Percentiles rank a stretch among this genome's conserved stretches.
Evolutionary conservation across 1,140 invertebrate species (phyloP).

Genomic region (Drosophila sp.): DNA sequence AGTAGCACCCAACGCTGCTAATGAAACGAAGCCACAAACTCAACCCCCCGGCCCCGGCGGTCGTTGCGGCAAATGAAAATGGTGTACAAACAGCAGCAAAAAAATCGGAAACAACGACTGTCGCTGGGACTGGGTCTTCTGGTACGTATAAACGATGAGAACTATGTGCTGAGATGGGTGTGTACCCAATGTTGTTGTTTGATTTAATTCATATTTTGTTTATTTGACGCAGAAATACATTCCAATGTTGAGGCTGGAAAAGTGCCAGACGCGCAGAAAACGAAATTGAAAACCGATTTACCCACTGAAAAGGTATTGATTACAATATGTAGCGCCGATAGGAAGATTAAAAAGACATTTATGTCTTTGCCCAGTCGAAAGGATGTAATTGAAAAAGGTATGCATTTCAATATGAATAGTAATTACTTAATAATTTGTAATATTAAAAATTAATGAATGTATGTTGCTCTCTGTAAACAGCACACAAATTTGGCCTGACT

Average conservation of each 20-base stretch:
- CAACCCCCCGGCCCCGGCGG: conserved; percentile 50
- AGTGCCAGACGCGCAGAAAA: conserved; percentile 39
- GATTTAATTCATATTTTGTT: conserved; percentile 19
- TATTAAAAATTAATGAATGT: neutral
- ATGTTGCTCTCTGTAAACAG: conserved; percentile 30
- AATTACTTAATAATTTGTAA: neutral
- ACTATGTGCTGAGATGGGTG: neutral
- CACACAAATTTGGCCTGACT: conserved; percentile 66
- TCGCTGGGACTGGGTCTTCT: conserved; percentile 29
- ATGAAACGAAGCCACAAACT: conserved; percentile 46
- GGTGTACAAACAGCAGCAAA: conserved; percentile 77
- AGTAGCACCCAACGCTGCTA: conserved; percentile 41
- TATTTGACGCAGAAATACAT: conserved; percentile 50
- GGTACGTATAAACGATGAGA: conserved; percentile 37
- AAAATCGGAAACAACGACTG: conserved; percentile 58
- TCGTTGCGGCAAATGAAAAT: conserved; percentile 69
- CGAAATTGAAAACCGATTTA: conserved; percentile 53
- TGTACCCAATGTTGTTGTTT: conserved; percentile 17
- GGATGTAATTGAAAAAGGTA: conserved; percentile 76
- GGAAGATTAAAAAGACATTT: conserved; percentile 72
- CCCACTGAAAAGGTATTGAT: conserved; percentile 69
- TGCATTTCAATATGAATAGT: conserved; percentile 7
- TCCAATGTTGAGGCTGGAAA: conserved; percentile 43
- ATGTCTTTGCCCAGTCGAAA: conserved; percentile 72
- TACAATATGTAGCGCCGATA: conserved; percentile 75